phyloP scores from a whole-genome alignment of 2,888 invertebrate species.

The Labia minor region DNA sequence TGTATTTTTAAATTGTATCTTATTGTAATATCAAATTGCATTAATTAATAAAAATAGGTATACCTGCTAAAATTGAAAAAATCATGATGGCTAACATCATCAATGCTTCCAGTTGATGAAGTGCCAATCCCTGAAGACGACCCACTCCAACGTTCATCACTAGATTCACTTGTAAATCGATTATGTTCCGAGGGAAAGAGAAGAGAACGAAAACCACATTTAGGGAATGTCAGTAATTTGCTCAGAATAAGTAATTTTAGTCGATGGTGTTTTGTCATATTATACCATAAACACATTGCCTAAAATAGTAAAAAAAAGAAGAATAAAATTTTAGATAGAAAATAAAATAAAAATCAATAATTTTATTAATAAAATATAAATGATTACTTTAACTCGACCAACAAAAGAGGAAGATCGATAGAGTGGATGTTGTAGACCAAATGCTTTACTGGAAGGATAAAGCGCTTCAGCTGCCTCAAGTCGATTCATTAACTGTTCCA shows the following conservation, averaged over 20 bases:
- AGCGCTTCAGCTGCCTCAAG: conserved; percentile 67
- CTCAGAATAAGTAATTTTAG: conserved; percentile 67
- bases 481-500: conserved; percentile 58
- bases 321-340: neutral
- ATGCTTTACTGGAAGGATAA: conserved; percentile 73
- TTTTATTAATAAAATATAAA: neutral
- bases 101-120: conserved; percentile 15
- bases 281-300: conserved; percentile 86
- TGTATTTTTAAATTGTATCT: no score
- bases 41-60: no score
- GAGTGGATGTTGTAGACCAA: conserved; percentile 61
- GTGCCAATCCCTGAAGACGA: conserved; percentile 23
- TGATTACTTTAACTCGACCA: conserved; percentile 48
- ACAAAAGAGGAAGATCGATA: conserved; percentile 54
- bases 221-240: conserved; percentile 45
- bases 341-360: no score
- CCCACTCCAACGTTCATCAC: conserved; percentile 15
- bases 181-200: conserved; percentile 21
- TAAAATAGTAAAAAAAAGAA: conserved; percentile 38
- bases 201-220: conserved; percentile 7
- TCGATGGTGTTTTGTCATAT: conserved; percentile 73
- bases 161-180: conserved; percentile 17
- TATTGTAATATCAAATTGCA: no score
- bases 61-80: conserved; percentile 19
- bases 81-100: conserved; percentile 19